Percentiles rank a stretch among this genome's conserved stretches.
Conservation (phyloP, 2,113 vertebrate genomes). For the Antechinus stuartii region DNA sequence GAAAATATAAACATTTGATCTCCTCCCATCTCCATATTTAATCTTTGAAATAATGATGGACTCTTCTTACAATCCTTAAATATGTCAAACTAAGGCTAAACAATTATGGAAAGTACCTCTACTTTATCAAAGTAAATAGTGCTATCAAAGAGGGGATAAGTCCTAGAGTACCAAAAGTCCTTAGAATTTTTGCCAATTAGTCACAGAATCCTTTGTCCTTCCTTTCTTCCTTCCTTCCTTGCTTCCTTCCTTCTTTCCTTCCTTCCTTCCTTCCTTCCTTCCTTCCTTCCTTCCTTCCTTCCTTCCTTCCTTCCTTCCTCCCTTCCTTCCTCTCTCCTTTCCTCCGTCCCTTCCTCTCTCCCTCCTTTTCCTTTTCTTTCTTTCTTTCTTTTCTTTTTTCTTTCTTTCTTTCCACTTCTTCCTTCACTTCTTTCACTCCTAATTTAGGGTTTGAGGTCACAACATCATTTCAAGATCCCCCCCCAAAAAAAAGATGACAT, state of each 20-base stretch:
- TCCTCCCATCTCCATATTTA: slow-evolving; percentile 7
- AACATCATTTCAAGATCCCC: neutral
- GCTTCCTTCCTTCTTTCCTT: too few relatives aligned
- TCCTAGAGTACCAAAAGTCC: neutral
- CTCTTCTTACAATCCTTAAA: neutral
- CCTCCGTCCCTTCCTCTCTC: too few relatives aligned
- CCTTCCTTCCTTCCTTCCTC: too few relatives aligned
- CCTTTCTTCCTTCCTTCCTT: too few relatives aligned
- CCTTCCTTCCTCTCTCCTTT: too few relatives aligned
- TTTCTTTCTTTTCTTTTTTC: too few relatives aligned
- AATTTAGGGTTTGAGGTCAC: neutral
- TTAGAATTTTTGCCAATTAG: neutral
- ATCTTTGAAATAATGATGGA: neutral
- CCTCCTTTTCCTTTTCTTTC: too few relatives aligned
- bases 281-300: too few relatives aligned
- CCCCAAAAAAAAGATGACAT: neutral
- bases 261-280: too few relatives aligned
- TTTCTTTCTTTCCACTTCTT: neutral
- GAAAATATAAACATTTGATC: neutral
- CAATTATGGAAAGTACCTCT: neutral
- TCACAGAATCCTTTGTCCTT: neutral
- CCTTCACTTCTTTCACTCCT: neutral
- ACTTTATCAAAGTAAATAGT: neutral
- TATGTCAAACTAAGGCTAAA: neutral
- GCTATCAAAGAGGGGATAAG: neutral